Base-by-base conservation (phyloP, 2,113 vertebrate species). In the Ptilorrhoa leucosticta region DNA sequence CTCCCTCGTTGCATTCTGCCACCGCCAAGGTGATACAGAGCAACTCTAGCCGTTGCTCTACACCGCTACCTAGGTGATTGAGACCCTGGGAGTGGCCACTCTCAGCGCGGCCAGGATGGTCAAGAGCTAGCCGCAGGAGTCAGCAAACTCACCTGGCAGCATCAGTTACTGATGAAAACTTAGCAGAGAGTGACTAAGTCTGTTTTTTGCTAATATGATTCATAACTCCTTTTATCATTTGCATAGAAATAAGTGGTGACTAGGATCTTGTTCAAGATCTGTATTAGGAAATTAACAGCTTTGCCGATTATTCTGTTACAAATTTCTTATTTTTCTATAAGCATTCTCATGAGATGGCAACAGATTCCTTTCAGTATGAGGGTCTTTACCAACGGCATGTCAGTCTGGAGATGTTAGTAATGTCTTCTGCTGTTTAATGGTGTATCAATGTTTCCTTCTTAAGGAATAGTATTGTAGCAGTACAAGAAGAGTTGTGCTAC, bases 191-290 rank as follows among this genome's bases (percentile, higher is more conserved):
- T 87, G 69, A 96, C 69, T 96, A 88, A 95, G 47, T 86, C 60
- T 94, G 35, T 40, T 95, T 95, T 93, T 92, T 33, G 60, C 54
- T 45, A 44, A 54, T 37, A 66, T 87, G 90, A 95, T 89, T 95
- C 87, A 95, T 87, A 94, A 73, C 7, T 90, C 65, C 15, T 88
- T 93, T 83, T 89, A 82, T 50, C 31, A 73, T 93, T 70, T 87
- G 40, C 91, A 76, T 64, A 68, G 71, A 90, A 96, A 80, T 75
- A 94, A 93, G 21, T 82, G 16, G 56, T 77, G 51, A 93, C 92
- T 79, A 92, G 5, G 13, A 83, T 82, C 58, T 80, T 75, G 24
- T 65, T 93, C 61, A 83, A 76, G 71, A 80, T 73, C 47, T 51
- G 71, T 64, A 61, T 83, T 91, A 73, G 56, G 51, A 94, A 94